A percentile compares a stretch with the other conserved stretches of the same genome.
phyloP scores from a whole-genome alignment of 1,140 invertebrate species.

The Varroa destructor region DNA sequence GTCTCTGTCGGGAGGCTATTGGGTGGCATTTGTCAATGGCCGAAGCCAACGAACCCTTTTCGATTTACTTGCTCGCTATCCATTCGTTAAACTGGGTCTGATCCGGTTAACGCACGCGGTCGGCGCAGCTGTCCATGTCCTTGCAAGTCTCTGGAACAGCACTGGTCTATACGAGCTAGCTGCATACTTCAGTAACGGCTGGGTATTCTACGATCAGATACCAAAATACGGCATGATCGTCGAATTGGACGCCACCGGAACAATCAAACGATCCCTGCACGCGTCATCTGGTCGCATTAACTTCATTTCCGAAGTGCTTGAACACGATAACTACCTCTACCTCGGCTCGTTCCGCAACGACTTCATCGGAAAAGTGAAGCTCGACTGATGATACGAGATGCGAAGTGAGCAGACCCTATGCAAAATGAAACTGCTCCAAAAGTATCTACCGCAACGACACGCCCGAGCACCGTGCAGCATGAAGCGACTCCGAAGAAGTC shows the following conservation, averaged over 20 bases:
- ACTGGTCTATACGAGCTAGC: constrained; percentile 28
- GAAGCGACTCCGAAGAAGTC: constrained; percentile 8
- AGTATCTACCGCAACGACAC: constrained; percentile 13
- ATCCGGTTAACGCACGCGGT: constrained; percentile 35
- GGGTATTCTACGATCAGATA: constrained; percentile 35
- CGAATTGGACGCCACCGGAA: constrained; percentile 52
- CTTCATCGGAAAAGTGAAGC: constrained; percentile 25
- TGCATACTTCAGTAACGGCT: constrained; percentile 34
- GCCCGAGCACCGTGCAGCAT: constrained; percentile 20
- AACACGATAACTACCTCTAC: constrained; percentile 44
- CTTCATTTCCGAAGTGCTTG: constrained; percentile 39
- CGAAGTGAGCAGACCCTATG: constrained; percentile 24
- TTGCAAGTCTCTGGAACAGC: constrained; percentile 30
- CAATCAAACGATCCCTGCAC: constrained; percentile 46
- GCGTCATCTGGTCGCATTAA: constrained; percentile 38
- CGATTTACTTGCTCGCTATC: constrained; percentile 39
- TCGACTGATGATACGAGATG: constrained; percentile 26
- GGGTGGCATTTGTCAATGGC: constrained; percentile 48
- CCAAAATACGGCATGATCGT: constrained; percentile 44
- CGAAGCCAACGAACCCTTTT: constrained; percentile 37
- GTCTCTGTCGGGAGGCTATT: constrained; percentile 53
- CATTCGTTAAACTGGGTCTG: constrained; percentile 39
- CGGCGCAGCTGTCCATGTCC: constrained; percentile 30
- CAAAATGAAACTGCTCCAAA: constrained; percentile 27
- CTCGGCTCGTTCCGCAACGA: constrained; percentile 53